Conservation (phyloP, 1,140 invertebrate species). For the Drosophila setifemur region DNA sequence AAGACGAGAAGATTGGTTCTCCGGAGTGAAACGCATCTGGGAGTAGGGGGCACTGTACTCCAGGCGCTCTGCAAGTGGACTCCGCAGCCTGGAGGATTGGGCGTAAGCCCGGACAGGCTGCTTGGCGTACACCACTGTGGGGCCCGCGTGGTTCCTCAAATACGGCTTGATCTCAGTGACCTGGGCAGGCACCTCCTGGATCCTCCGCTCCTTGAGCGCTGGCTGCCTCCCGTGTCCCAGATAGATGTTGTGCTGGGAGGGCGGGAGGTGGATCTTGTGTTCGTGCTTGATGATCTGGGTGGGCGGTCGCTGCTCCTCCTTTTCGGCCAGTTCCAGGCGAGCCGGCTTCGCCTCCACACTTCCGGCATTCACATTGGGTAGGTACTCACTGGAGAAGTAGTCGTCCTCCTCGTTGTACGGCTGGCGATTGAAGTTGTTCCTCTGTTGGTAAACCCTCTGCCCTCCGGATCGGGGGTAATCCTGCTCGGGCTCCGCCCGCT, state of each 20-base stretch:
- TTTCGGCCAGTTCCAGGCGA: constrained; percentile 43
- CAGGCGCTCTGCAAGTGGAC: constrained; percentile 56
- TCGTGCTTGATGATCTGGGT: constrained; percentile 75
- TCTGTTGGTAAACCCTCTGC: constrained; percentile 49
- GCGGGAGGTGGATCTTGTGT: constrained; percentile 74
- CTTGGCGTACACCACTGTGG: constrained; percentile 67
- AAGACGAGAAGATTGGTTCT: constrained; percentile 45
- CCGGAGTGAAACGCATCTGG: constrained; percentile 64
- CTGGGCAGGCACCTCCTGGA: constrained; percentile 50
- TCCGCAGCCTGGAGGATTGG: constrained; percentile 41
- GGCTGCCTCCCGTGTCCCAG: constrained; percentile 47
- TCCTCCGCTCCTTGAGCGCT: constrained; percentile 42
- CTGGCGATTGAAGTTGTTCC: constrained; percentile 49
- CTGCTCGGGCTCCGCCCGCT: constrained; percentile 52
- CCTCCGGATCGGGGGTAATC: constrained; percentile 28
- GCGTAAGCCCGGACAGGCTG: constrained; percentile 27
- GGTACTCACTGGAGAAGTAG: constrained; percentile 66
- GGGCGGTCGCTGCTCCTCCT: constrained; percentile 32
- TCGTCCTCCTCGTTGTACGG: constrained; percentile 59
- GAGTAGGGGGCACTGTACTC: constrained; percentile 77
- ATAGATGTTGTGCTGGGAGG: constrained; percentile 77
- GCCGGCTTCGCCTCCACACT: constrained; percentile 67
- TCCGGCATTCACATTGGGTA: constrained; percentile 57
- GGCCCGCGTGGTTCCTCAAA: constrained; percentile 46
- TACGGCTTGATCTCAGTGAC: constrained; percentile 66